Evolutionary conservation across 2,888 invertebrate genomes (phyloP), one percentile per base, ranked within the genome.

Genomic region (Mesorhabditis spiculigera): DNA sequence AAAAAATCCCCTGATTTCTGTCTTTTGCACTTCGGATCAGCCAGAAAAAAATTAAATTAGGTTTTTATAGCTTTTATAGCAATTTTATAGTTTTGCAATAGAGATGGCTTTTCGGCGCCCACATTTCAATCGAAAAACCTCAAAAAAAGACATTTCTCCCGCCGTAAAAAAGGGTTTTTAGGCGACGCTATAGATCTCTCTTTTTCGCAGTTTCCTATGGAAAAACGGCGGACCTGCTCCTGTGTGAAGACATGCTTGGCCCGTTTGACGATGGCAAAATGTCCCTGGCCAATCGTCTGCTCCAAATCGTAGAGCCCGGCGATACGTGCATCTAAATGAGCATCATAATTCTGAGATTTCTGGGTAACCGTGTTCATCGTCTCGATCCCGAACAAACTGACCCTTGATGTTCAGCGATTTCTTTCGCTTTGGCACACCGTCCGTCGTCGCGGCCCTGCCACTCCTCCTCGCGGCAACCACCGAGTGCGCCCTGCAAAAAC

Each of bases 161-260:
- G 28, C 28, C 28, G 28, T 28, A 28, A 28, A 28, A 28, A 28
- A 28, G 28, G 28, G 28, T 28, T 28, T 28, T 28, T 3, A 28
- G 28, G 3, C n/a, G n/a, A 28, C 28, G 28, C 28, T 3, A 3
- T 28, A 28, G 28, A 28, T 28, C 28, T 28, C 28, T 1, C 28
- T 28, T 28, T 28, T 28, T 28, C 28, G 28, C 28, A 28, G 28
- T 28, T 28, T 28, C 8, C 58, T 50, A 50, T 13, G 58, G 8
- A 50, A 13, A 13, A 13, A 50, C 1, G n/a, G n/a, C 58, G n/a
- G 3, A 97, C 97, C 88, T 94, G 94, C 89, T 95, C 95, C 58
- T 96, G 96, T 68, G 98, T 98, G 88, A 98, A 97, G 71, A 97
- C 97, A 90, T 98, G 98, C 77, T 94, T 90, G 43, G 98, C 98